Evolutionary conservation across 2,888 invertebrate species (phyloP), one percentile per base, ranked within the genome.

Genomic region (Harpalus rufipes): DNA sequence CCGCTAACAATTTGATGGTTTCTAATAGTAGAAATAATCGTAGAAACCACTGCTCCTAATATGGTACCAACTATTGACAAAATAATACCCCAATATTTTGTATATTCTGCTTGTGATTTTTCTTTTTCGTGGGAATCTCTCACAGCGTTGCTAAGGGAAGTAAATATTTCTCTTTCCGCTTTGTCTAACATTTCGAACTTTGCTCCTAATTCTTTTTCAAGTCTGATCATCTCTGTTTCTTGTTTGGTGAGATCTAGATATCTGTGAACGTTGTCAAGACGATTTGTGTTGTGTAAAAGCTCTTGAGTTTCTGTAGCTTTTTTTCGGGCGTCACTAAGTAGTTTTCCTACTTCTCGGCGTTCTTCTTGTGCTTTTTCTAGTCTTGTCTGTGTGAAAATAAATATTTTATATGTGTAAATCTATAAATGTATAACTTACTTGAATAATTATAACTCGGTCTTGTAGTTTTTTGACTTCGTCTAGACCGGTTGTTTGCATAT

Each of bases 71-170:
- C 76, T 63, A 91, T 88, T 86, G 91, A 90, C 25, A 91, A 86
- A 56, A 90, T 87, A 65, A 91, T 86, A 8, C 91, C 90, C 94
- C 96, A 96, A 90, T 97, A 97, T 90, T 97, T 97, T 85, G 96
- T 96, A 84, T 95, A 92, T 89, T 97, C 96, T 3, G 96, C 94
- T 88, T 96, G 95, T 0, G 95, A 94, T 56, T 97, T 91, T 90
- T 97, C 97, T 84, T 96, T 93, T 90, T 97, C 97, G 89, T 97
- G 97, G 16, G 96, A 96, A 87, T 96, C 94, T 86, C 97, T 93
- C 0, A 97, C 94, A 0, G 96, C 95, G 18, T 94, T 94, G 0
- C 96, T 95, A 89, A 97, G 93, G 0, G 93, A 92, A 0, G 94
- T 93, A 89, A 97, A 97, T 10, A 94, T 90, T 81, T 96, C 95